These are phyloP conservation scores for Apamea epomidion DNA, from an alignment of 2,888 invertebrate species.

Conservation along the genomic window DNA sequence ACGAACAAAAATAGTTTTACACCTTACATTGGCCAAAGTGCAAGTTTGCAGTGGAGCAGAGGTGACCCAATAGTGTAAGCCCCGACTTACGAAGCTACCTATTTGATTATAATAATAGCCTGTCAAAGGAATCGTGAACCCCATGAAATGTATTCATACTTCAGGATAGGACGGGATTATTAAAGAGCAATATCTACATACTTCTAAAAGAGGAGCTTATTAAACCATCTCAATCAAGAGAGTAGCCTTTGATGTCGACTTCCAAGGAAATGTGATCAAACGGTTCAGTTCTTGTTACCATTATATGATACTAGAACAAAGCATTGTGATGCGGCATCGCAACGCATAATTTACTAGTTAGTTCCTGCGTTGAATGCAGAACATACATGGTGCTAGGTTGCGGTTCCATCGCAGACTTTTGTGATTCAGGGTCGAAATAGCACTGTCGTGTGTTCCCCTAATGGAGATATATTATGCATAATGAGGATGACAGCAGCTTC, in stretches of 20 bases:
- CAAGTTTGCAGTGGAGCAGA: too few species aligned
- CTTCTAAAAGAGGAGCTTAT: neutral
- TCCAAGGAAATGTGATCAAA: constrained; percentile 33
- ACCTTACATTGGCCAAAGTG: too few species aligned
- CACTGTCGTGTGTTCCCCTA: neutral
- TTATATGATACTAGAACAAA: constrained; percentile 28
- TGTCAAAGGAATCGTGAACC: neutral
- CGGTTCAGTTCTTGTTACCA: constrained; percentile 2
- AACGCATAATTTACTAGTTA: constrained; percentile 7
- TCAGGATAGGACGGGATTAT: neutral
- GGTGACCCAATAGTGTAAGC: too few species aligned
- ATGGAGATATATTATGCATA: constrained; percentile 30
- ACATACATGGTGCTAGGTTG: neutral
- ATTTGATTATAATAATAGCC: neutral
- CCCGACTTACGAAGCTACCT: neutral
- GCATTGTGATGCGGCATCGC: neutral
- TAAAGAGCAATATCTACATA: neutral
- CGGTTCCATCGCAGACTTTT: neutral
- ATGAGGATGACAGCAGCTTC: constrained; percentile 13
- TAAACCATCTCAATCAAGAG: constrained; percentile 8
- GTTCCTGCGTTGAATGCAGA: constrained; percentile 14
- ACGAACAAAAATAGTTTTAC: neutral
- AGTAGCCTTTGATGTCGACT: constrained; percentile 12
- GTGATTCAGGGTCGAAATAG: neutral
- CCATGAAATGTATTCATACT: neutral